Conservation (phyloP, 2,113 vertebrate genomes). For the Rhineura floridana region DNA sequence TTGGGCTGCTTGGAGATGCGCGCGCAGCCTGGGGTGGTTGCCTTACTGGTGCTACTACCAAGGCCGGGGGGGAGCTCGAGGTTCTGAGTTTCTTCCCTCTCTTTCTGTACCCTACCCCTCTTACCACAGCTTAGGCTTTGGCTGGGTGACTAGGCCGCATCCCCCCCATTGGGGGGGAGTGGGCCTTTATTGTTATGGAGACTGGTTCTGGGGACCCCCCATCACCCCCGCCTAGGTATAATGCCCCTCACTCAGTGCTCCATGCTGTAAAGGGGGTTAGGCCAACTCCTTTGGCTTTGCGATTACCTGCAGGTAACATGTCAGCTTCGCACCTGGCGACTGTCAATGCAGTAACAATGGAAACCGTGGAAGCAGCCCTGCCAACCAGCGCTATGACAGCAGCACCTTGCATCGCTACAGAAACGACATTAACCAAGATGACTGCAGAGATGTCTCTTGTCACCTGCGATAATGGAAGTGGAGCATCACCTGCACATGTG, state of each 20-base stretch:
- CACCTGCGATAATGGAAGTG: not conserved
- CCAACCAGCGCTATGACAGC: fast-evolving
- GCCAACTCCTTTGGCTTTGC: slow-evolving; percentile 7
- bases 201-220: slow-evolving; percentile 75
- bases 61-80: not conserved
- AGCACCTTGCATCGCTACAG: not conserved
- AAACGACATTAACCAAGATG: not conserved
- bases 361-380: not conserved
- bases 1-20: not conserved
- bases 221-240: slow-evolving; percentile 71
- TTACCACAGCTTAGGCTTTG: slow-evolving; percentile 57
- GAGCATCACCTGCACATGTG: not conserved
- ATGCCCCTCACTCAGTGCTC: slow-evolving; percentile 54
- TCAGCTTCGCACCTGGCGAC: not conserved
- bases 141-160: slow-evolving; percentile 60
- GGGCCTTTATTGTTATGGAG: slow-evolving; percentile 77
- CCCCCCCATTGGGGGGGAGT: slow-evolving; percentile 73
- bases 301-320: fast-evolving
- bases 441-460: not conserved
- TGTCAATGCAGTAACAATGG: not conserved
- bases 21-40: slow-evolving; percentile 31
- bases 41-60: slow-evolving; percentile 32
- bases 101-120: slow-evolving; percentile 26
- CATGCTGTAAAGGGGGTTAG: slow-evolving; percentile 54
- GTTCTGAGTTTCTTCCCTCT: slow-evolving; percentile 19